Percentiles rank a stretch among this genome's conserved stretches.
These are phyloP conservation scores for Ondatra zibethicus DNA, from an alignment of 2,113 vertebrate species.

Conservation along the genomic window DNA sequence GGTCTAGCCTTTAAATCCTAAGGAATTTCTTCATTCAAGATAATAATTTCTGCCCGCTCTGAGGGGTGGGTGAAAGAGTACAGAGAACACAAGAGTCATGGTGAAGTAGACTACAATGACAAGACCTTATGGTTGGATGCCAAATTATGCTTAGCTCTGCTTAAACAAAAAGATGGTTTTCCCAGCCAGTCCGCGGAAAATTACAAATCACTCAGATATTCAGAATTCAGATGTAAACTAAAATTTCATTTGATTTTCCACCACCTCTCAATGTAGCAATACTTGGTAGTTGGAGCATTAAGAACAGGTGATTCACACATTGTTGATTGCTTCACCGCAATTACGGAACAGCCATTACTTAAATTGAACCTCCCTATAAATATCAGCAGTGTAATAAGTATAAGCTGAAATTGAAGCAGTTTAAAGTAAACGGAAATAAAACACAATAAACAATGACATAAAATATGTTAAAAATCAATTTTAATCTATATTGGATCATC, in stretches of 20 bases:
- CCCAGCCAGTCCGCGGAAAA: background rate
- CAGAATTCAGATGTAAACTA: background rate
- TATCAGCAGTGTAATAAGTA: background rate
- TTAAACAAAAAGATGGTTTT: background rate
- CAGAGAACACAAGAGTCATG: background rate
- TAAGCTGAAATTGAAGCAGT: background rate
- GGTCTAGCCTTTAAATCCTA: background rate
- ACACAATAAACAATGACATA: constrained; percentile 15
- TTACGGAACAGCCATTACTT: background rate
- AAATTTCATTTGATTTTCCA: background rate
- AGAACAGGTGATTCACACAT: background rate
- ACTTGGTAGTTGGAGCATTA: background rate
- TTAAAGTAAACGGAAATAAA: background rate
- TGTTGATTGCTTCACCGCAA: background rate
- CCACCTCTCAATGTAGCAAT: background rate
- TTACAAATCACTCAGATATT: background rate
- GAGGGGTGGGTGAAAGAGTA: background rate
- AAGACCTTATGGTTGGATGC: background rate
- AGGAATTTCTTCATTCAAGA: background rate
- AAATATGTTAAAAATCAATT: constrained; percentile 47
- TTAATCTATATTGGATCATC: constrained; percentile 46
- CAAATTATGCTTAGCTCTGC: background rate
- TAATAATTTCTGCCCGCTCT: background rate
- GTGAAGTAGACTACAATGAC: background rate
- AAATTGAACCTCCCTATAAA: constrained; percentile 11